phyloP scores from a whole-genome alignment of 2,113 vertebrate genomes.

The Menura novaehollandiae region DNA sequence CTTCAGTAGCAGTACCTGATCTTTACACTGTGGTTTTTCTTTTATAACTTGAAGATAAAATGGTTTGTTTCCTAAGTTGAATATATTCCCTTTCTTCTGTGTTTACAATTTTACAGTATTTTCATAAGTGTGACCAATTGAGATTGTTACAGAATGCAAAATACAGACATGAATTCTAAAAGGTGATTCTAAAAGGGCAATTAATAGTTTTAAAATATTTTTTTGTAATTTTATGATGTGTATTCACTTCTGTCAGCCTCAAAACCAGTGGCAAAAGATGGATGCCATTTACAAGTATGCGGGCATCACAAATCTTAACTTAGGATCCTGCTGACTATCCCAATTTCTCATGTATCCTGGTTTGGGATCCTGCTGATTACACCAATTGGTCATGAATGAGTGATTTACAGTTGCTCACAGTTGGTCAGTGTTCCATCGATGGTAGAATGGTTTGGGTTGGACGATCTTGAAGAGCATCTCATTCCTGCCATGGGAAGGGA shows the following conservation, averaged over 20 bases:
- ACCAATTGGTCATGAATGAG: background rate
- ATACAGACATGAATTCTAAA: background rate
- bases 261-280: background rate
- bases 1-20: background rate
- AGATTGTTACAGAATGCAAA: background rate
- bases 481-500: background rate
- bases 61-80: background rate
- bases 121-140: background rate
- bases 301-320: background rate
- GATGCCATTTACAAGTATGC: background rate
- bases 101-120: background rate
- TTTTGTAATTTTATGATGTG: background rate
- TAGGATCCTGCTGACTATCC: background rate
- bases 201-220: background rate
- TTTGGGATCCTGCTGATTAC: background rate
- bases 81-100: background rate
- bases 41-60: background rate
- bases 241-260: background rate
- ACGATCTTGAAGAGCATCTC: background rate
- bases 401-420: background rate
- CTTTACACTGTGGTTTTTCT: background rate
- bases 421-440: no score
- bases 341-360: background rate
- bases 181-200: background rate
- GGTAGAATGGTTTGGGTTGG: background rate